These are phyloP conservation scores for Ceratina calcarata DNA, from an alignment of 1,140 invertebrate species.

Conservation along the genomic window DNA sequence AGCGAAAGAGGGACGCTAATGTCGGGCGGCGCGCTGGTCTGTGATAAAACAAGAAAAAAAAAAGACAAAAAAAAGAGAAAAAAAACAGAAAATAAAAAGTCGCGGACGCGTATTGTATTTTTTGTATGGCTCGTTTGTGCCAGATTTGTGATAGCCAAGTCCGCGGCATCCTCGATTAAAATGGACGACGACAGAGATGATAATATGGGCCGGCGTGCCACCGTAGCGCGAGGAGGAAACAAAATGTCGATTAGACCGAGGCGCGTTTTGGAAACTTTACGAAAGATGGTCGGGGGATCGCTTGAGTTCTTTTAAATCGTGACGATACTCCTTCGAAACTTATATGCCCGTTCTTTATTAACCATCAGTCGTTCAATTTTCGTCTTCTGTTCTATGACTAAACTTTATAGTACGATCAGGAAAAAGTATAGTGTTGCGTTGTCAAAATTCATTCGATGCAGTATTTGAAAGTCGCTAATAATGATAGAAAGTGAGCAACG, in stretches of 20 bases:
- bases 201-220: conserved; percentile 55
- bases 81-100: conserved; percentile 62
- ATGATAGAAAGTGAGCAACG: background rate
- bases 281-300: conserved; percentile 19
- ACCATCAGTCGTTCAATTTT: background rate
- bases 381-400: background rate
- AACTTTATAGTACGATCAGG: too few relatives aligned
- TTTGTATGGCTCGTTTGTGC: conserved; percentile 77
- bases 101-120: conserved; percentile 78
- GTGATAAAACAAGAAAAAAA: conserved; percentile 53
- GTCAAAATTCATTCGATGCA: background rate
- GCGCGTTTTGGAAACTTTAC: conserved; percentile 1
- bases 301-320: conserved; percentile 28
- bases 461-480: background rate
- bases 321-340: background rate
- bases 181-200: conserved; percentile 55
- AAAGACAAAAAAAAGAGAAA: conserved; percentile 22
- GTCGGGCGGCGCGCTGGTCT: conserved; percentile 54
- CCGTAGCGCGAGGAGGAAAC: conserved; percentile 27
- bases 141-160: conserved; percentile 80
- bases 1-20: conserved; percentile 32
- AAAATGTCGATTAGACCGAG: conserved; percentile 18
- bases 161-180: conserved; percentile 71
- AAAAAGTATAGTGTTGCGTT: too few relatives aligned
- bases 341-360: background rate